A percentile compares a stretch with the other conserved stretches of the same genome.
These are phyloP conservation scores for Xyrichtys novacula DNA, from an alignment of 2,797 vertebrate genomes.

Conservation along the genomic window DNA sequence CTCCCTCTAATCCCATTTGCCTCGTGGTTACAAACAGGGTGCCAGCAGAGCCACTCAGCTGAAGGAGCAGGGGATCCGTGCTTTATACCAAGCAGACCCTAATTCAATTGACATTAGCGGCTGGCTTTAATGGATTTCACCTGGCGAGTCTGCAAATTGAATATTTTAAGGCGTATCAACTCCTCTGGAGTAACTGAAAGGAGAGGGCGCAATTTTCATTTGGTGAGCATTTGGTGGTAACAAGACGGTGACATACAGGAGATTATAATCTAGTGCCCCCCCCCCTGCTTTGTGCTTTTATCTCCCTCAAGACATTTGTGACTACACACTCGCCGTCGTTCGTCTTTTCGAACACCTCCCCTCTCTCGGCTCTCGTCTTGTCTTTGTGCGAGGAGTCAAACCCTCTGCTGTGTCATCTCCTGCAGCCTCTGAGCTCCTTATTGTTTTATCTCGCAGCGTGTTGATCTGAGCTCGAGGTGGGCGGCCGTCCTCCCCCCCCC, in stretches of 20 bases:
- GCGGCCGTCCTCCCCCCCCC: conserved; percentile 42
- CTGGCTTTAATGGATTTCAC: conserved; percentile 79
- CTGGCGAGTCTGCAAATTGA: conserved; percentile 76
- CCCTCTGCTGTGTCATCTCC: conserved; percentile 64
- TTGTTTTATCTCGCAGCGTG: conserved; percentile 68
- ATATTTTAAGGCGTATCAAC: conserved; percentile 76
- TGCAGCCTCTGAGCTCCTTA: conserved; percentile 57
- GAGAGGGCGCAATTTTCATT: conserved; percentile 69
- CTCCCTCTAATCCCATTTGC: conserved; percentile 78
- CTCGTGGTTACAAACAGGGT: conserved; percentile 73
- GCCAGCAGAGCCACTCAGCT: conserved; percentile 65
- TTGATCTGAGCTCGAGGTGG: conserved; percentile 63
- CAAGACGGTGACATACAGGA: conserved; percentile 43
- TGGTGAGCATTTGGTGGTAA: conserved; percentile 57
- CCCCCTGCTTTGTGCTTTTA: conserved; percentile 48
- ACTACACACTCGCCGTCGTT: conserved; percentile 3
- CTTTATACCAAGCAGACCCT: conserved; percentile 59
- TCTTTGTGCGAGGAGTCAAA: conserved; percentile 49
- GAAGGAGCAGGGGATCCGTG: conserved; percentile 62
- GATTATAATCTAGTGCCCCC: conserved; percentile 60
- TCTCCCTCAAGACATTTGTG: conserved; percentile 60
- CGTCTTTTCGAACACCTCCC: conserved; percentile 30
- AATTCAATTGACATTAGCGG: conserved; percentile 77
- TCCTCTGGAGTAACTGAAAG: conserved; percentile 64
- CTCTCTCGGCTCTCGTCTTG: conserved; percentile 32